Percentiles rank a stretch among this genome's conserved stretches.
Conservation (phyloP, 2,888 invertebrate genomes). For the Mythimna pallens region DNA sequence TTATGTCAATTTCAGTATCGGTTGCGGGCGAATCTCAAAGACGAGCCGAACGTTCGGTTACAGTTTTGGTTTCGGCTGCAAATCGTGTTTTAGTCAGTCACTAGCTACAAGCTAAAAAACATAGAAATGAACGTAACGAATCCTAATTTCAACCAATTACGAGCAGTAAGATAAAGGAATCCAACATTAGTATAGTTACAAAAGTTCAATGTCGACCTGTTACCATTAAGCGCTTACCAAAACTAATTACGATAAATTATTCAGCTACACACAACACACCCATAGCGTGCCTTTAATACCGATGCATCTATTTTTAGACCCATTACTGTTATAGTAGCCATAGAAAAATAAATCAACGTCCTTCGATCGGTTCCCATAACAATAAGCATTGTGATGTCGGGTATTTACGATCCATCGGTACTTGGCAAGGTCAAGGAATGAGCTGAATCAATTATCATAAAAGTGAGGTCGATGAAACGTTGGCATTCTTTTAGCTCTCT, state of each 20-base stretch:
- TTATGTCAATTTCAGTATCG: too few relatives aligned
- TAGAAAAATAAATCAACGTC: constrained; percentile 59
- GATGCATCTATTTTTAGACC: constrained; percentile 50
- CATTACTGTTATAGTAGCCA: constrained; percentile 47
- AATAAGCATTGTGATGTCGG: constrained; percentile 62
- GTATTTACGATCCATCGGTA: constrained; percentile 71
- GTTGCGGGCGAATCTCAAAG: too few relatives aligned
- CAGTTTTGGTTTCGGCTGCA: too few relatives aligned
- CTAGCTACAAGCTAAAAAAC: too few relatives aligned
- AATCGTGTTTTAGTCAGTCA: too few relatives aligned
- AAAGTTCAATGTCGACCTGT: constrained; percentile 19
- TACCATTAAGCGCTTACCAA: constrained; percentile 36
- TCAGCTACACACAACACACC: constrained; percentile 34
- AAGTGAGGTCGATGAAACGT: constrained; percentile 49
- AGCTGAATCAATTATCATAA: constrained; percentile 63
- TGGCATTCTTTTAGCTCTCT: constrained; percentile 22
- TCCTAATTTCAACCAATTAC: neutral
- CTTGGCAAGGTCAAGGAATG: constrained; percentile 65
- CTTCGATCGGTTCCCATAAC: constrained; percentile 67
- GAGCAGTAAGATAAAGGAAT: neutral
- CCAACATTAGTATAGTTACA: constrained; percentile 5
- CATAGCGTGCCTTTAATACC: constrained; percentile 43
- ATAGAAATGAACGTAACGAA: neutral
- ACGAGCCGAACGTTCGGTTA: too few relatives aligned
- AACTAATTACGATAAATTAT: constrained; percentile 53